A percentile compares a stretch with the other conserved stretches of the same genome.
These are phyloP conservation scores for Tipula lateralis DNA, from an alignment of 2,888 invertebrate genomes.

Conservation along the genomic window DNA sequence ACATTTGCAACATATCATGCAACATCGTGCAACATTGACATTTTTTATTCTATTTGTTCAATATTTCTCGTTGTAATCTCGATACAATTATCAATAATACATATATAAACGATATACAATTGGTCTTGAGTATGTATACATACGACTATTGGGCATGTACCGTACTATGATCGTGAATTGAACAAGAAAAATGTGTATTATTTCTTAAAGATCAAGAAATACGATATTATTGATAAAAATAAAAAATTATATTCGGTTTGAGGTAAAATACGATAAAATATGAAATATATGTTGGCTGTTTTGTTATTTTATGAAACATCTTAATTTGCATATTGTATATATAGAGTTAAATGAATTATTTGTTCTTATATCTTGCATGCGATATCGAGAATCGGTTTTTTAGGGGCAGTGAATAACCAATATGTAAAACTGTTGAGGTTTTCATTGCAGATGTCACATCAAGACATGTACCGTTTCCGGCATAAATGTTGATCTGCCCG, in stretches of 20 bases:
- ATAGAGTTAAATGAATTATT: neutral
- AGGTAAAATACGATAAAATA: slow-evolving; percentile 24
- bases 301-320: neutral
- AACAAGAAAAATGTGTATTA: neutral
- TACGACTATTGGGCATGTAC: neutral
- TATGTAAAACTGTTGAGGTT: neutral
- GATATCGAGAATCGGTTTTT: neutral
- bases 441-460: neutral
- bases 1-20: neutral
- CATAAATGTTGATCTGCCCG: no score
- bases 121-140: neutral
- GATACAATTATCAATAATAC: neutral
- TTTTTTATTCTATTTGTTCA: neutral
- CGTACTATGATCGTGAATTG: slow-evolving; percentile 15
- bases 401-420: neutral
- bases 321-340: neutral
- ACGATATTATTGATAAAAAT: neutral
- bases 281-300: neutral
- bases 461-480: neutral
- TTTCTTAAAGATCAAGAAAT: neutral
- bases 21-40: slow-evolving; percentile 3
- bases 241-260: slow-evolving; percentile 14
- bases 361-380: neutral
- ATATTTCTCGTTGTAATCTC: neutral
- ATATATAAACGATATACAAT: neutral